Evolutionary conservation across 1,140 invertebrate genomes (phyloP).

Genomic region (Zaprionus camerounensis): DNA sequence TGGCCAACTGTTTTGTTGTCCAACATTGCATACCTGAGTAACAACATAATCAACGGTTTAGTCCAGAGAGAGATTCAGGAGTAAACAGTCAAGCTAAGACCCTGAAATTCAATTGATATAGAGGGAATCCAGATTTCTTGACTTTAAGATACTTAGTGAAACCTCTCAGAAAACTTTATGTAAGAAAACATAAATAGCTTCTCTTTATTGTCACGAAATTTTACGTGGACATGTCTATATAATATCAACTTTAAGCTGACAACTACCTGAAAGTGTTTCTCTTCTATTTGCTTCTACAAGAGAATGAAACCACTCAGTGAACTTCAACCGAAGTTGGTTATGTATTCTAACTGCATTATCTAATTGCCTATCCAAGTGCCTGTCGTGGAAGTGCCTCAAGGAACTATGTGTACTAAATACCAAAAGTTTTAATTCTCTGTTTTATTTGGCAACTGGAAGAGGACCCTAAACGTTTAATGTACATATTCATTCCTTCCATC

Average conservation of each 20-base stretch:
- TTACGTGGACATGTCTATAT: neutral
- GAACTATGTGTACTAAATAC: neutral
- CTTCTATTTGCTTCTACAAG: neutral
- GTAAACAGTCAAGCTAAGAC: too few species aligned
- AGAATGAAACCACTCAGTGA: neutral
- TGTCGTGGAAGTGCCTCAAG: neutral
- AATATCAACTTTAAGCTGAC: neutral
- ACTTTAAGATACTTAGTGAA: neutral
- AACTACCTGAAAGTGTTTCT: neutral
- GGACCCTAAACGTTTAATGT: neutral
- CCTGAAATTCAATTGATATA: neutral
- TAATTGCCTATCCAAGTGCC: neutral
- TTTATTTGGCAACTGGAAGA: neutral
- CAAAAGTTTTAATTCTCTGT: slow-evolving; percentile 6
- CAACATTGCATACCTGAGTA: slow-evolving; percentile 1
- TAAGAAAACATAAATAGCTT: neutral
- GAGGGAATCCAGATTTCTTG: neutral
- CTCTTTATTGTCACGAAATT: neutral
- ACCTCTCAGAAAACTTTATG: neutral
- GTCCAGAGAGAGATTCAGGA: neutral
- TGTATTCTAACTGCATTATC: slow-evolving; percentile 4
- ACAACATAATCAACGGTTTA: neutral
- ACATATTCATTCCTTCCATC: neutral
- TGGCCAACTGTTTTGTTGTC: slow-evolving; percentile 10
- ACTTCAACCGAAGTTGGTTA: neutral